Evolutionary conservation across 2,113 vertebrate species (phyloP).

Genomic region (Hassar affinis): DNA sequence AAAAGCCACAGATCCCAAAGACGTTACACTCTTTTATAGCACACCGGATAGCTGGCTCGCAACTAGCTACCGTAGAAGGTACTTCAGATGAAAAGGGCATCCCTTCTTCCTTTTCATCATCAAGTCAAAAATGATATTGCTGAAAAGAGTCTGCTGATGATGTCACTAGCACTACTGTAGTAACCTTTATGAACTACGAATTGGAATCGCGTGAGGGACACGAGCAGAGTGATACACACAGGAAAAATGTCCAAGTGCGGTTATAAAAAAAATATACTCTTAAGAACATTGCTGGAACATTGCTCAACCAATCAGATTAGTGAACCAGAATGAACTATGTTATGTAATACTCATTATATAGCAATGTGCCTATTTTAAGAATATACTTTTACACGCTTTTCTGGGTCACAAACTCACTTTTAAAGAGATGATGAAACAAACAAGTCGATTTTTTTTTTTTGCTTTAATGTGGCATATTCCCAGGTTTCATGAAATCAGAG

Average conservation of each 20-base stretch:
- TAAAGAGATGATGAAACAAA: neutral
- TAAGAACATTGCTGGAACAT: neutral
- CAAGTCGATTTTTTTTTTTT: neutral
- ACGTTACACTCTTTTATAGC: neutral
- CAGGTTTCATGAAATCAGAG: neutral
- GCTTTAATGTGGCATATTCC: neutral
- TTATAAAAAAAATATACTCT: neutral
- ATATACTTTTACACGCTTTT: neutral
- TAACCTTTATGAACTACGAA: neutral
- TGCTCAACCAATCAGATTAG: neutral
- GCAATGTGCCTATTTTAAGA: conserved; percentile 8
- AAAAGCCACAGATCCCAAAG: neutral
- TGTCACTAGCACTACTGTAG: neutral
- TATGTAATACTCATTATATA: conserved; percentile 1
- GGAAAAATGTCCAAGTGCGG: neutral
- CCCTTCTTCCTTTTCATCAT: neutral
- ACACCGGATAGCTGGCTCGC: neutral
- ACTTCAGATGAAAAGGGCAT: neutral
- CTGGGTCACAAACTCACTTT: conserved; percentile 11
- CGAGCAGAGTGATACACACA: neutral
- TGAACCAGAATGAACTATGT: neutral
- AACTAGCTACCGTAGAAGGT: neutral
- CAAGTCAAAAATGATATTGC: neutral
- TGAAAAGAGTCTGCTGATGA: neutral
- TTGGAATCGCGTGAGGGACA: neutral